phyloP scores from a whole-genome alignment of 2,113 vertebrate species.

The Uria lomvia region DNA sequence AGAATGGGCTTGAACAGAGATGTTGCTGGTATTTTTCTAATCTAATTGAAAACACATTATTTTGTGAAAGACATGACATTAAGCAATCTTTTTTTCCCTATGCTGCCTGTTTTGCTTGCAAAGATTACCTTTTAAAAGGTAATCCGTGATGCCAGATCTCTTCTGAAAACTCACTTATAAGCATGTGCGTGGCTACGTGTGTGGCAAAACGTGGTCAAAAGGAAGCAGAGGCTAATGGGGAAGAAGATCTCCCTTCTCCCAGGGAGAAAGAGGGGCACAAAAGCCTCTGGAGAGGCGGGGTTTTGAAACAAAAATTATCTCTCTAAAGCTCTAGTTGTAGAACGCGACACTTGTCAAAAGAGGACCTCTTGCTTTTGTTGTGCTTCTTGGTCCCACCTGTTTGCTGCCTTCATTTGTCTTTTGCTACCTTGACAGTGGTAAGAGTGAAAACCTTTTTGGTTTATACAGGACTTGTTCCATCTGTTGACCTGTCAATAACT shows the following conservation, averaged over 20 bases:
- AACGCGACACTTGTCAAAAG: background rate
- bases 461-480: background rate
- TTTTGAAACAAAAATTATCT: background rate
- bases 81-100: background rate
- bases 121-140: background rate
- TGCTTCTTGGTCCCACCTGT: background rate
- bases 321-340: background rate
- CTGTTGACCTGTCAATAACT: background rate
- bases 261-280: background rate
- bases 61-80: background rate
- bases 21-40: background rate
- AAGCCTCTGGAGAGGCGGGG: background rate
- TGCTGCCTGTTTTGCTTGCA: background rate
- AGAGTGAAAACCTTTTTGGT: background rate
- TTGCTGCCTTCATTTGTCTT: background rate
- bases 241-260: background rate
- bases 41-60: background rate
- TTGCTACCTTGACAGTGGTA: background rate
- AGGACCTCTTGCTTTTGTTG: background rate
- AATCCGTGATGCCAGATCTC: background rate
- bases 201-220: background rate
- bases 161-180: background rate
- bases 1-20: background rate
- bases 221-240: background rate
- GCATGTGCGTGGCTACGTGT: rapidly evolving